Base-by-base conservation (phyloP, 2,888 invertebrate species). In the Colostygia pectinataria region DNA sequence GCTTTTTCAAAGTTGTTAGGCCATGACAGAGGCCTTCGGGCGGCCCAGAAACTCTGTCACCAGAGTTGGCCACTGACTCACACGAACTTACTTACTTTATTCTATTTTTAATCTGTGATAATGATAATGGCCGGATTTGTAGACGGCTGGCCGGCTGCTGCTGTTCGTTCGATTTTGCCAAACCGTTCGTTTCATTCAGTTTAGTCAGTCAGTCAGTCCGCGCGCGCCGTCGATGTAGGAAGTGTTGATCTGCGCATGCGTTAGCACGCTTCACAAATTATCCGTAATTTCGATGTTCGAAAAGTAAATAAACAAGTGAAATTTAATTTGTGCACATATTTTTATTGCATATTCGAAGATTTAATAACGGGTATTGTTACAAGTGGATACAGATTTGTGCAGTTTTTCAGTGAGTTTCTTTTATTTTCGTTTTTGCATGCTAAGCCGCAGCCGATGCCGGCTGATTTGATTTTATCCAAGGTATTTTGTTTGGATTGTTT, bases 371-470 rank as follows among this genome's bases (percentile, higher is more conserved):
- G 3, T 61, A 65, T 56, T 59, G 45, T 24, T 20, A 47, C 53
- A 42, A 56, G 63, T 58, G 60, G 38, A 40, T 40, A 52, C 45
- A 51, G 25, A 47, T 47, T n/a, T 74, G 78, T 81, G 76, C 78
- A 76, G 53, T 79, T 85, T 78, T 68, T 73, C 60, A 74, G 88
- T 88, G 68, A 87, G 88, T 88, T 74, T 57, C 59, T 61, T 67
- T 69, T 74, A 75, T 73, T 73, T 64, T 69, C 41, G 74, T 77
- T 78, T 77, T 81, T 71, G 80, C 82, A 74, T 75, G 77, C 75
- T 63, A 59, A 67, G 65, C n/a, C n/a, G n/a, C n/a, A n/a, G 73
- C 71, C 79, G 72, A 73, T 60, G 61, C 69, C 70, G 74, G 68
- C 72, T 73, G 77, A 78, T 83, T 83, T 71, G 65, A 71, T 77